Evolutionary conservation across 2,888 invertebrate species (phyloP).

Genomic region (Perizoma affinitatum): DNA sequence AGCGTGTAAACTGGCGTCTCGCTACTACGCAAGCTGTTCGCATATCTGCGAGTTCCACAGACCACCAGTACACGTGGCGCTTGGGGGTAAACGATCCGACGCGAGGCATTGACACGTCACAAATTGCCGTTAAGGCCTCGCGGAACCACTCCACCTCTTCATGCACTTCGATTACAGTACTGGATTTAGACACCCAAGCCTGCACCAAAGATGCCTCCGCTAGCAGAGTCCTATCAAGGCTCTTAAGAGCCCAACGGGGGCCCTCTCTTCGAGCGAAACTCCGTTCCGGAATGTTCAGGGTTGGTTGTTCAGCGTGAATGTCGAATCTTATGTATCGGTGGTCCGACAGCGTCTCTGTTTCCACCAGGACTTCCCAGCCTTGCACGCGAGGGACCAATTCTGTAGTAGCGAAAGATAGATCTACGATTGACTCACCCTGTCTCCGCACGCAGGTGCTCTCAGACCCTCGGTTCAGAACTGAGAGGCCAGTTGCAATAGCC

Average conservation of each 20-base stretch:
- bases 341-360: conserved; percentile 9
- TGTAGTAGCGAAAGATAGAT: conserved; percentile 14
- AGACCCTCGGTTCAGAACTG: not conserved
- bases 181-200: conserved; percentile 10
- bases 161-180: not conserved
- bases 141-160: conserved; percentile 6
- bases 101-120: too few relatives aligned
- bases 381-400: not conserved
- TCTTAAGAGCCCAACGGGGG: conserved; percentile 28
- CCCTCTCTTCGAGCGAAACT: too few relatives aligned
- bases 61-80: too few relatives aligned
- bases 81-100: too few relatives aligned
- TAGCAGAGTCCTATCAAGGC: conserved; percentile 14
- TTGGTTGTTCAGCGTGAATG: not conserved
- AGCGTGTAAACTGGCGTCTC: conserved; percentile 2
- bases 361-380: not conserved
- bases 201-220: conserved; percentile 30
- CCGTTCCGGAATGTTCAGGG: not conserved
- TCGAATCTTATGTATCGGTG: conserved; percentile 14
- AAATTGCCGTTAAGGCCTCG: not conserved
- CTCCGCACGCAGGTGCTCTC: conserved; percentile 8
- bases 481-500: conserved; percentile 18
- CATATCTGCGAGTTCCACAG: conserved; percentile 4
- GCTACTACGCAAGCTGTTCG: conserved; percentile 4
- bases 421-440: conserved; percentile 15